These are phyloP conservation scores for Dicranocentrus wangi DNA, from an alignment of 2,888 invertebrate species.

Conservation along the genomic window DNA sequence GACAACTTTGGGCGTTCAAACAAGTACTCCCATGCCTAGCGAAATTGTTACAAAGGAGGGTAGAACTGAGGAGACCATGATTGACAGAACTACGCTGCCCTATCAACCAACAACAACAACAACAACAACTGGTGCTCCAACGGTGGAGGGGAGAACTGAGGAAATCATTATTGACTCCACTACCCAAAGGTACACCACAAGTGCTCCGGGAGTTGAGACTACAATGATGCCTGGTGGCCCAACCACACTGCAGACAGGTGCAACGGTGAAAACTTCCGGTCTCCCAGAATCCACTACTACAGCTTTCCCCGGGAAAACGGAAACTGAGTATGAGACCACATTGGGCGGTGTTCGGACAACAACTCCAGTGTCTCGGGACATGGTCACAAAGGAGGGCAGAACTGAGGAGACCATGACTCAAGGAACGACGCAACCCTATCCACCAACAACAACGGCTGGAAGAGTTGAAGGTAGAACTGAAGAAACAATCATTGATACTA, in stretches of 20 bases:
- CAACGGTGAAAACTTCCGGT: no score
- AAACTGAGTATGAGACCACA: slow-evolving; percentile 1
- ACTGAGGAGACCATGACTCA: not conserved
- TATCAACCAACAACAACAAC: not conserved
- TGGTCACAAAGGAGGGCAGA: slow-evolving; percentile 4
- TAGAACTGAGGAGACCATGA: no score
- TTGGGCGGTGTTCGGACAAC: no score
- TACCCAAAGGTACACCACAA: slow-evolving; percentile 12
- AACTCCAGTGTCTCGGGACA: no score
- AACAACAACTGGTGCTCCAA: no score
- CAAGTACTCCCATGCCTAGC: no score
- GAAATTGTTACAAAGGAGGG: not conserved
- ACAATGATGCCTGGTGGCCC: not conserved
- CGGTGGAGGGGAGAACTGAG: slow-evolving; percentile 3
- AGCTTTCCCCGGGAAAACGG: not conserved
- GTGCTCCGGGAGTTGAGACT: not conserved
- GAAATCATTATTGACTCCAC: slow-evolving; percentile 7
- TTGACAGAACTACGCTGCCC: no score
- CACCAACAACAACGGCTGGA: not conserved
- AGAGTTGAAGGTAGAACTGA: no score
- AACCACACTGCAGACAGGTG: no score
- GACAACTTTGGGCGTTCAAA: slow-evolving; percentile 27
- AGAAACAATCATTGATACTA: no score
- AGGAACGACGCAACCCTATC: slow-evolving; percentile 30
- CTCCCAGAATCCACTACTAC: no score